phyloP scores from a whole-genome alignment of 2,113 vertebrate genomes.

The Herpetotheres cachinnans region DNA sequence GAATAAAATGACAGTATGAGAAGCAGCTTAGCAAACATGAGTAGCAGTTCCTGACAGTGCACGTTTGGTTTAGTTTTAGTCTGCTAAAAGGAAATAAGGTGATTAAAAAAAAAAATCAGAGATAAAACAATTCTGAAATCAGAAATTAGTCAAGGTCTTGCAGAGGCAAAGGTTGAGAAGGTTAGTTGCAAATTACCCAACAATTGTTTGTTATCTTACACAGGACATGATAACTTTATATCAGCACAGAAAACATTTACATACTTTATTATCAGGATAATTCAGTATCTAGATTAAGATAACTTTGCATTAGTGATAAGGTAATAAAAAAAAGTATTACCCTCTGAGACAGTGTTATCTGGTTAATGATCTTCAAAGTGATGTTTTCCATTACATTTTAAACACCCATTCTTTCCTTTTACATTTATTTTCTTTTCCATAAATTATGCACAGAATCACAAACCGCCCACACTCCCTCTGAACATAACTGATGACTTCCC shows the following conservation, averaged over 20 bases:
- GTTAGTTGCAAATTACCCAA: conserved; percentile 6
- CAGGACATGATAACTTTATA: neutral
- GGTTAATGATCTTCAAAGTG: neutral
- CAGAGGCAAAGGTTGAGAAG: conserved; percentile 9
- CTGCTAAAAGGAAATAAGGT: neutral
- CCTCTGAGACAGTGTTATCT: neutral
- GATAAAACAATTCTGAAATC: neutral
- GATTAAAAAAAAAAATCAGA: neutral
- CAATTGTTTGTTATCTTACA: neutral
- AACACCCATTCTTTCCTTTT: neutral
- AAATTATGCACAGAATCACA: neutral
- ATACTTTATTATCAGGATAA: neutral
- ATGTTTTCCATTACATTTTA: neutral
- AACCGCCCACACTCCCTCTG: neutral
- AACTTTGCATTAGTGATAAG: neutral
- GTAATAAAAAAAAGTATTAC: neutral
- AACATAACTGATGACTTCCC: neutral
- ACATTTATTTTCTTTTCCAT: neutral
- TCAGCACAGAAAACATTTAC: conserved; percentile 30
- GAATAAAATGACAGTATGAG: neutral
- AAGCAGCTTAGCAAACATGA: neutral
- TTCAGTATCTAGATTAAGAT: conserved; percentile 27
- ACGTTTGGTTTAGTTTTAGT: neutral
- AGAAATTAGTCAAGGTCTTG: neutral
- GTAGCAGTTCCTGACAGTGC: neutral